phyloP scores from a whole-genome alignment of 2,113 vertebrate genomes.

The Mirounga angustirostris region DNA sequence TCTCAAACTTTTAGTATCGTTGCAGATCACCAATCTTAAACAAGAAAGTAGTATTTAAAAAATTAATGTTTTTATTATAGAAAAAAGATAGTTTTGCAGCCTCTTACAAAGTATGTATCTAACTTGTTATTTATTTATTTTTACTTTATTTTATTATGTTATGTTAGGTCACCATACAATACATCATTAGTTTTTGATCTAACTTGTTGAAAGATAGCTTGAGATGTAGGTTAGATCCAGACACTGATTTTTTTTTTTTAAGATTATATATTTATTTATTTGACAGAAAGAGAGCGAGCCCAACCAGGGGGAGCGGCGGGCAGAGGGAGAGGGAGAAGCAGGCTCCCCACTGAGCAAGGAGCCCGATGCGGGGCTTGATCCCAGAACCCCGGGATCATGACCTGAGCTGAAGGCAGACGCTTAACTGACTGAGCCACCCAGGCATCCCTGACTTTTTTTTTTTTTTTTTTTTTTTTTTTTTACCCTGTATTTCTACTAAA shows the following conservation, averaged over 20 bases:
- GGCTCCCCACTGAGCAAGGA: neutral
- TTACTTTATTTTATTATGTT: too few species aligned
- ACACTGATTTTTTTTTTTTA: neutral
- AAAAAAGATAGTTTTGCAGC: neutral
- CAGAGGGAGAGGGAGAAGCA: neutral
- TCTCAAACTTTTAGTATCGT: neutral
- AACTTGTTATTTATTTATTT: neutral
- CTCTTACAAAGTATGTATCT: neutral
- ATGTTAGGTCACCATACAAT: too few species aligned
- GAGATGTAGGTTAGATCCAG: neutral
- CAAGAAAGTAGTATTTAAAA: conserved; percentile 12
- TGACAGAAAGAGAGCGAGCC: neutral
- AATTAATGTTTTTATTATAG: conserved; percentile 37
- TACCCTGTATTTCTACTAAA: neutral
- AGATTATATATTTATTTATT: neutral
- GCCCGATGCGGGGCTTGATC: neutral
- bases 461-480: neutral
- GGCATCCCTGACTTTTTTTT: neutral
- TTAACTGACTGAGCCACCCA: neutral
- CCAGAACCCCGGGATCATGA: neutral
- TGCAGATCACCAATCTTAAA: neutral
- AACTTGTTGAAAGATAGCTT: conserved; percentile 2
- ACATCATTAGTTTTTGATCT: neutral
- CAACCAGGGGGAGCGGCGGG: neutral
- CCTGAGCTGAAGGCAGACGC: neutral